phyloP scores from a whole-genome alignment of 2,113 vertebrate species.

The Rhinolophus sinicus region DNA sequence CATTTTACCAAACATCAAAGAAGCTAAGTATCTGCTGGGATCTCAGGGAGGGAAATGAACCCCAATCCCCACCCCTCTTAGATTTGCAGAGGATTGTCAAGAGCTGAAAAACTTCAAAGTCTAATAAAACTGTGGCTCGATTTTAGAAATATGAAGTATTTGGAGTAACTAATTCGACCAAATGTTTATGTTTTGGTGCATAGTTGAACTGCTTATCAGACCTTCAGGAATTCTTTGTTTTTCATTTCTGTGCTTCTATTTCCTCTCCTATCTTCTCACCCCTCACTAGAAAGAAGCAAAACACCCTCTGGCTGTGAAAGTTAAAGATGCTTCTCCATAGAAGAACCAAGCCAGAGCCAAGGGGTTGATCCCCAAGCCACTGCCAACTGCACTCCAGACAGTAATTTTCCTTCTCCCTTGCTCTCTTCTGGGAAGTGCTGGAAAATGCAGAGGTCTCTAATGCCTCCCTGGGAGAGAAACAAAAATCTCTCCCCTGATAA shows the following conservation, averaged over 20 bases:
- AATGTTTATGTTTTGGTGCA: slow-evolving; percentile 85
- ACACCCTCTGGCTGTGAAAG: slow-evolving; percentile 59
- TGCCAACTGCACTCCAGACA: background rate
- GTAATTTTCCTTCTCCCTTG: background rate
- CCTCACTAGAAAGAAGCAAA: slow-evolving; percentile 59
- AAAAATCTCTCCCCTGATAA: slow-evolving; percentile 19
- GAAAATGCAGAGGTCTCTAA: background rate
- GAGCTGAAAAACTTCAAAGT: slow-evolving; percentile 80
- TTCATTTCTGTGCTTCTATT: slow-evolving; percentile 79
- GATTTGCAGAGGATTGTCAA: slow-evolving; percentile 66
- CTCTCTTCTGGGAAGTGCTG: slow-evolving; percentile 33
- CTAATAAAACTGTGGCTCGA: slow-evolving; percentile 60
- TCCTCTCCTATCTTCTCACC: slow-evolving; percentile 63
- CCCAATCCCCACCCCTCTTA: slow-evolving; percentile 11
- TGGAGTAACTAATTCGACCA: slow-evolving; percentile 77
- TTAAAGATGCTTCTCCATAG: slow-evolving; percentile 28
- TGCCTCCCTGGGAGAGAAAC: background rate
- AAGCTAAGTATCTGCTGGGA: slow-evolving; percentile 37
- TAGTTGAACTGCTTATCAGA: slow-evolving; percentile 83
- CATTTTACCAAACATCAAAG: slow-evolving; percentile 41
- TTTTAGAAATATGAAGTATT: slow-evolving; percentile 77
- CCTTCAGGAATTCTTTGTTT: slow-evolving; percentile 83
- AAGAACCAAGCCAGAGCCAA: slow-evolving; percentile 26
- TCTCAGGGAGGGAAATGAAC: slow-evolving; percentile 58
- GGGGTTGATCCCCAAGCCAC: background rate